Base-by-base conservation (phyloP, 2,888 invertebrate species). In the Melipona bicolor region DNA sequence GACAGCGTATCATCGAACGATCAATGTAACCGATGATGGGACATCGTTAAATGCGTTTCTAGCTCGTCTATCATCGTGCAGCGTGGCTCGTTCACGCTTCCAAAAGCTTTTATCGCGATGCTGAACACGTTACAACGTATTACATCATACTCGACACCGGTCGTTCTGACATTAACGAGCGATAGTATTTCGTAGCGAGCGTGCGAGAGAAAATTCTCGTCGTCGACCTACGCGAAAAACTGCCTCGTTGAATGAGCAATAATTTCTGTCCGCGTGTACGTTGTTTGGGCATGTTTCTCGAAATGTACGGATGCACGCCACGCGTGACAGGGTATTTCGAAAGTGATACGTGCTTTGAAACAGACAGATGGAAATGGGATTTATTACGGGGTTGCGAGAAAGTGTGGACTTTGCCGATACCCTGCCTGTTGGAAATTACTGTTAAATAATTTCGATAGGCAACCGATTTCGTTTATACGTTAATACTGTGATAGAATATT, bases 61-160 rank as follows among this genome's bases (percentile, higher is more conserved):
- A 54, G 54, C 73, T 84, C 84, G 84, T 85, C 81, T 79, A 79
- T 85, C 85, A 84, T 77, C 73, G 32, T 27, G 67, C 50, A 27
- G 49, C 62, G 64, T 61, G 65, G 78, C 78, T 84, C 76, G 81
- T 85, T 75, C 84, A 70, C 81, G 70, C 77, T 56, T 54, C 69
- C 52, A 59, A 85, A 85, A 84, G 84, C 85, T 84, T 85, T 85
- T 81, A 84, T 72, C 77, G 81, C 71, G 84, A 77, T 71, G 62
- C 71, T 54, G 69, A 59, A 71, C 78, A 65, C 75, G 77, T 85
- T 80, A 81, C 80, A 81, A 78, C 71, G 79, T 77, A 76, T 85
- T 85, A 85, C 85, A 84, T 84, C 85, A 77, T 62, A 75, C 73
- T 67, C 50, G 77, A 68, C 76, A 65, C 72, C 50, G 75, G 52